Conservation (phyloP, 2,888 invertebrate genomes). For the Ophioninae sp. region DNA sequence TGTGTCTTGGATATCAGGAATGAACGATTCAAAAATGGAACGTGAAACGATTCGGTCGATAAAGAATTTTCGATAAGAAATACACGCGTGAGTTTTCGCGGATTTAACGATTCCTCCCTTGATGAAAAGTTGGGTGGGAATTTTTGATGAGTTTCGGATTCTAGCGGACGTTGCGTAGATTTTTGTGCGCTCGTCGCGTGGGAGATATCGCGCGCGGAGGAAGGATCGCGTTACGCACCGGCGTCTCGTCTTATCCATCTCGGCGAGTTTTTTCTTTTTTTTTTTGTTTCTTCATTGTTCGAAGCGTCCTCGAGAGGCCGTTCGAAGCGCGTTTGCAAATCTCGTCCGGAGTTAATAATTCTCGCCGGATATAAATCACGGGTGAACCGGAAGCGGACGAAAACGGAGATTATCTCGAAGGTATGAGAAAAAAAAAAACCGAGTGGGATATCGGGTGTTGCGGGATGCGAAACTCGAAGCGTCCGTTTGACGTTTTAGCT, state of each 20-base stretch:
- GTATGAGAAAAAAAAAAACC: slow-evolving; percentile 66
- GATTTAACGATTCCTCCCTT: not conserved
- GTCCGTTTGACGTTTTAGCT: slow-evolving; percentile 64
- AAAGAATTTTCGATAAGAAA: no score
- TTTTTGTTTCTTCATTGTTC: no score
- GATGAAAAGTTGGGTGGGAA: slow-evolving; percentile 29
- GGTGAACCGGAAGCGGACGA: slow-evolving; percentile 71
- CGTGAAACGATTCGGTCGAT: no score
- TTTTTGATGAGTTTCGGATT: slow-evolving; percentile 56
- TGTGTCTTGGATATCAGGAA: no score
- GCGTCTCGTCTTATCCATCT: slow-evolving; percentile 37
- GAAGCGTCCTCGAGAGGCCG: not conserved
- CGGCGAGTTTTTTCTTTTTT: slow-evolving; percentile 42
- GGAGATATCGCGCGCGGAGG: slow-evolving; percentile 33
- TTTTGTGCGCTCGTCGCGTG: slow-evolving; percentile 9
- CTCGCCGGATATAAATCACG: slow-evolving; percentile 35
- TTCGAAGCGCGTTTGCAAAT: slow-evolving; percentile 1
- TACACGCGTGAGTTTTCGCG: no score
- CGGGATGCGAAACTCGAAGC: slow-evolving; percentile 71
- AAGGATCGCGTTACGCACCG: slow-evolving; percentile 49
- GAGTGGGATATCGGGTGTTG: slow-evolving; percentile 68
- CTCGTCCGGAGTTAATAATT: slow-evolving; percentile 7
- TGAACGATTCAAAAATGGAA: no score
- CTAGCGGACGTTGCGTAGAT: slow-evolving; percentile 36
- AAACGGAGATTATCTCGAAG: slow-evolving; percentile 69